phyloP scores from a whole-genome alignment of 2,797 vertebrate species.

The Pelodytes ibericus region DNA sequence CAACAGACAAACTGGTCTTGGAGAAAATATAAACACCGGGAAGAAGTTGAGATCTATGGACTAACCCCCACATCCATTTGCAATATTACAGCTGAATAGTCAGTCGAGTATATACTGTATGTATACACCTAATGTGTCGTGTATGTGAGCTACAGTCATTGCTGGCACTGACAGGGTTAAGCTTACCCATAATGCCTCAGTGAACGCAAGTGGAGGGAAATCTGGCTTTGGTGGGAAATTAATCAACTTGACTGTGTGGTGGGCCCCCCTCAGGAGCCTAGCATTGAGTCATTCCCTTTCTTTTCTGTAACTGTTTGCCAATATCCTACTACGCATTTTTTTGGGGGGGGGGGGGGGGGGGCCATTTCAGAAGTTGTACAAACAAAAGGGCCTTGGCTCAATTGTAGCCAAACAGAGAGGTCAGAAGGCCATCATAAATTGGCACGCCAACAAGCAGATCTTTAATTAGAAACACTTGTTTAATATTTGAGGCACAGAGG shows the following conservation, averaged over 20 bases:
- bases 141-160: too few relatives aligned
- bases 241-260: too few relatives aligned
- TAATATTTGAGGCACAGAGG: constrained; percentile 16
- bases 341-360: constrained; percentile 59
- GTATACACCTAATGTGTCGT: too few relatives aligned
- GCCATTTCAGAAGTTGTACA: constrained; percentile 66
- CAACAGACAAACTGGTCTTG: too few relatives aligned
- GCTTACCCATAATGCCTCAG: background rate
- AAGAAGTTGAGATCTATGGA: too few relatives aligned
- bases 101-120: too few relatives aligned
- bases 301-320: constrained; percentile 55
- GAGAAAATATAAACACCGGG: too few relatives aligned
- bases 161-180: background rate
- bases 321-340: constrained; percentile 52
- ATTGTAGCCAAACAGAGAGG: constrained; percentile 55
- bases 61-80: too few relatives aligned
- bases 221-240: too few relatives aligned
- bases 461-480: constrained; percentile 46
- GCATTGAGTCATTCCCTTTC: constrained; percentile 65
- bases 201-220: too few relatives aligned
- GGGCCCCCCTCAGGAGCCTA: constrained; percentile 39
- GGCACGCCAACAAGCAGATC: constrained; percentile 36
- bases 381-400: constrained; percentile 60
- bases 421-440: constrained; percentile 51
- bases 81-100: too few relatives aligned